phyloP scores from a whole-genome alignment of 1,140 invertebrate species.

The Trialeurodes vaporariorum region DNA sequence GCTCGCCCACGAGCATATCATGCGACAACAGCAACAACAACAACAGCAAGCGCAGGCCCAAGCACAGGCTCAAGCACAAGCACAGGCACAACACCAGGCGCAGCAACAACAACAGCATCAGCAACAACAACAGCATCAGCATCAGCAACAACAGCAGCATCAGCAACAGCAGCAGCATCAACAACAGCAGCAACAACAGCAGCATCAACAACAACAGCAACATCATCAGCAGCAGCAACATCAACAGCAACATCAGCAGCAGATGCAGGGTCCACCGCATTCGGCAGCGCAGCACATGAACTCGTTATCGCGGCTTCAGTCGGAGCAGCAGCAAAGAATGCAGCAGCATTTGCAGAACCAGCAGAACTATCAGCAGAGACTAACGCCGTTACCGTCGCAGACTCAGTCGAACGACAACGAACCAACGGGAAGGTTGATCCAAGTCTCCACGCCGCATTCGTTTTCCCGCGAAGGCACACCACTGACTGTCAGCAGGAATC shows the following conservation, averaged over 20 bases:
- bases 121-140: too few species aligned
- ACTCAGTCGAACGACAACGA: conserved; percentile 2
- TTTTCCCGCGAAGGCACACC: neutral
- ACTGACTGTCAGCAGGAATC: neutral
- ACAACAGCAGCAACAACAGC: conserved; percentile 28
- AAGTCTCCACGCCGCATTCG: neutral
- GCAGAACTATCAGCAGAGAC: neutral
- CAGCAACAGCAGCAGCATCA: conserved; percentile 32
- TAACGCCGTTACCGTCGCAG: neutral
- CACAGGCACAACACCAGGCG: conserved; percentile 33
- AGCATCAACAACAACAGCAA: too few species aligned
- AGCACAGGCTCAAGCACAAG: conserved; percentile 33
- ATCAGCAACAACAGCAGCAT: conserved; percentile 34
- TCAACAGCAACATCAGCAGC: conserved; percentile 25
- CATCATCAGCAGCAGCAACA: conserved; percentile 17
- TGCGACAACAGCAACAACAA: neutral
- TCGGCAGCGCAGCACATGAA: conserved; percentile 17
- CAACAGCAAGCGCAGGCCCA: conserved; percentile 12
- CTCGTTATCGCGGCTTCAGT: conserved; percentile 2
- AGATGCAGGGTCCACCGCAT: conserved; percentile 27
- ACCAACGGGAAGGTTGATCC: neutral
- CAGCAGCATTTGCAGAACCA: conserved; percentile 5
- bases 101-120: conserved; percentile 33
- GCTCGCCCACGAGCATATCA: conserved; percentile 8
- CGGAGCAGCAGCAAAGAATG: conserved; percentile 4